Base-by-base conservation (phyloP, 30 jellyfish, hydroid and myxozoan genomes). In the Calvadosia cruxmelitensis region DNA sequence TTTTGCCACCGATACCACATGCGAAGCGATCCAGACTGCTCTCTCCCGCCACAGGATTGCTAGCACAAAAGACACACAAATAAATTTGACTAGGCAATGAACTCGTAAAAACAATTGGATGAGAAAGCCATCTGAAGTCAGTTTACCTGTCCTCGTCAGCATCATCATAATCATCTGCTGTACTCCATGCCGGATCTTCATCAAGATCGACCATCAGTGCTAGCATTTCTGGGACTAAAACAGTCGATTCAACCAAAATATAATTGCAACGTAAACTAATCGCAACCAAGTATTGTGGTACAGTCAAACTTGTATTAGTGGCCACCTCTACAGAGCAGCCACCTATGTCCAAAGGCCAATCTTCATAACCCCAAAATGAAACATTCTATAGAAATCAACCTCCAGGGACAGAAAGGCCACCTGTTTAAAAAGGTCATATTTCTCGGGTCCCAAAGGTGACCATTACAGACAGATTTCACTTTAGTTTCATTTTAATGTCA, bases 1-100 rank as follows among this genome's bases (percentile, higher is more conserved):
- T 81, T 65, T 91, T 91, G 27, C 99, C 99, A 34, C 99, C 99
- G 53, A 91, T 67, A 30, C 93, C 95, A 52, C 99, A 91, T 0
- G 99, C 84, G 69, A 91, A 91, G 31, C 99, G 84, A 76, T 91
- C 99, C 85, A 91, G 72, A 34, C 95, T 85, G 69, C 99, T 91
- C 68, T 91, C 99, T 5, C 99, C 99, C 5, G 94, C 94, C 15
- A 91, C 99, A 0, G 95, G 89, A 70, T 91, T 91, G 74, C 99
- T 91, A 49, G 29, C 49, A 70, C 10, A 31, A 12, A 5, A 42
- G 57, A 42, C 57, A 42, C 57, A 42, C 57, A 42, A 42, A 5
- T 42, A 42, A 42, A 42, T 42, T 5, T 42, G 57, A 20, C 20
- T 5, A 42, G 57, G 10, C 57, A 5, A 42, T 42, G 20, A 42